Base-by-base conservation (phyloP, 2,888 invertebrate species). In the Spisula solida region DNA sequence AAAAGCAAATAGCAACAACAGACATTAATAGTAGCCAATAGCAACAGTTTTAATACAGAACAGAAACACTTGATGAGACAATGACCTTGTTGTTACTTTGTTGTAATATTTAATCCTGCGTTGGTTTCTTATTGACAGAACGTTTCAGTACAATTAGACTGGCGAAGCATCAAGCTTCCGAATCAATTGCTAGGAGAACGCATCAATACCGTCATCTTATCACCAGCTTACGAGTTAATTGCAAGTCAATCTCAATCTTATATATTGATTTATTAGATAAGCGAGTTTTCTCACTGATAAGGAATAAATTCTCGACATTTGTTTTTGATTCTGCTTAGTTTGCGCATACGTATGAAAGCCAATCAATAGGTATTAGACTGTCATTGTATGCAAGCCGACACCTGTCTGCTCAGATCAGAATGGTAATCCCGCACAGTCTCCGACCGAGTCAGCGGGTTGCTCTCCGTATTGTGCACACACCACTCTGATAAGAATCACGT, bases 261-360 rank as follows among this genome's bases (percentile, higher is more conserved):
- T n/a, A n/a, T 66, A 66, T 66, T 66, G 60, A 66, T 66, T 25
- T 66, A 66, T 66, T 66, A 25, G 25, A n/a, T 66, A 66, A 66
- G 25, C 25, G 60, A 25, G 60, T 66, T 66, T 25, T 66, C 60
- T 66, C 60, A 5, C 25, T 25, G 5, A 66, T 25, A 66, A 66
- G n/a, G 60, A 66, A 66, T 66, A 25, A 4, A 25, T n/a, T 66
- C 60, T 66, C n/a, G n/a, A 20, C 8, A 25, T 25, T 66, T 66
- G 60, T 25, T 25, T 66, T 66, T 12, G 1, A 66, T 25, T 66
- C 60, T 25, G 60, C 25, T 5, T 10, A 25, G 25, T 10, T 25
- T 66, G 60, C 25, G 20, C n/a, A 66, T 25, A 12, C 6, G 1
- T 10, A 25, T 66, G 0, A 66, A 66, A 10, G 25, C 10, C 5